Evolutionary conservation across 2,113 vertebrate species (phyloP), one percentile per base, ranked within the genome.

Genomic region (Ochotona curzoniae): DNA sequence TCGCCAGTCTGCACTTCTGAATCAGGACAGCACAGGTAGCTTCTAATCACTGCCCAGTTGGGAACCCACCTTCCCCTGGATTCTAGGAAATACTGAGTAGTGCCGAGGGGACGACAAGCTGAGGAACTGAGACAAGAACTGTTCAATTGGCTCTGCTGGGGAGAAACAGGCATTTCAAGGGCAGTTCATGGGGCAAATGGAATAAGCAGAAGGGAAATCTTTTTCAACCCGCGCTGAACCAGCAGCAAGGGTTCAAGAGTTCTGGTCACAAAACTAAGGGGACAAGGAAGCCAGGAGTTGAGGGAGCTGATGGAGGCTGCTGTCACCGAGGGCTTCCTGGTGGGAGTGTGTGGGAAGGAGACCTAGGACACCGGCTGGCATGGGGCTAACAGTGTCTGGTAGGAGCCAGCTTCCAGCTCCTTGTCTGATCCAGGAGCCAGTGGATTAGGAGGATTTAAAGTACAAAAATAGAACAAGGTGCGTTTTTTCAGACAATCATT

Each of bases 401-500:
- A 95, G 70, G 79, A 97, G 91, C 89, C 47, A 87, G 97, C 35
- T 74, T 96, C 95, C 97, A 95, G 91, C 95, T 97, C 81, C 95
- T 96, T 95, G 95, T 97, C 91, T 95, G 74, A 96, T 95, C 96
- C 79, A 90, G 94, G 95, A 96, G 85, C 92, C 94, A 75, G 82
- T 80, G 92, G 96, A 97, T 97, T 97, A 97, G 92, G 74, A 86
- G 80, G 96, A 91, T 89, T 97, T 96, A 95, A 96, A 96, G 83
- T 32, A 95, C 71, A 96, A 89, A 96, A 89, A 30, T 54, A 73
- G 80, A 96, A 32, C 26, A 96, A 96, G 81, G 69, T 94, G 75
- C 8, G 1, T 7, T 75, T 63, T 96, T 96, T 76, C 80, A 95
- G 35, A 92, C 89, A 89, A 61, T 96, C 89, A 95, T 93, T 90